These are phyloP conservation scores for Euwallacea fornicatus DNA, from an alignment of 1,140 invertebrate genomes.

Conservation along the genomic window DNA sequence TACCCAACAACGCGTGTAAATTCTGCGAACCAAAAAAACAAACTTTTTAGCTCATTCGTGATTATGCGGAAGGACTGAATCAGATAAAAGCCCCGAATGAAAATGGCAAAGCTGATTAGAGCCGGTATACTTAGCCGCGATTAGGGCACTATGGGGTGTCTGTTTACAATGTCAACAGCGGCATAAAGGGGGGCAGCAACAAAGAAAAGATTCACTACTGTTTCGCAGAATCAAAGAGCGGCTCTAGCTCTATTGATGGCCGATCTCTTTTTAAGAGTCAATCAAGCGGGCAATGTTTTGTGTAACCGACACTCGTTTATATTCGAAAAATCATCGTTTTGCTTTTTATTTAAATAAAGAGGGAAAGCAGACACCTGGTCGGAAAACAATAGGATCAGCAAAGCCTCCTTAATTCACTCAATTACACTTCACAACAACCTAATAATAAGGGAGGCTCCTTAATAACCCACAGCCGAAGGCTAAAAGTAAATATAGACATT, in stretches of 20 bases:
- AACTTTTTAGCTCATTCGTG: neutral
- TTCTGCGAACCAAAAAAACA: neutral
- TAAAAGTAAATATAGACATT: no score
- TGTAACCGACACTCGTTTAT: constrained; percentile 27
- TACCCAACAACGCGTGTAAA: neutral
- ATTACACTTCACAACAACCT: no score
- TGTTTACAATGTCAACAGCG: constrained; percentile 35
- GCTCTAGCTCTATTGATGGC: neutral
- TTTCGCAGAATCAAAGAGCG: constrained; percentile 24
- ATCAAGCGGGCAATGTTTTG: constrained; percentile 22
- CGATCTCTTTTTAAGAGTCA: constrained; percentile 6
- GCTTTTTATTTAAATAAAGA: constrained; percentile 2
- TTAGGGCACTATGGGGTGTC: constrained; percentile 34
- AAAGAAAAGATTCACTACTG: constrained; percentile 30
- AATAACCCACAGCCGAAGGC: no score
- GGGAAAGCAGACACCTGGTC: no score
- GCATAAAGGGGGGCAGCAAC: constrained; percentile 20
- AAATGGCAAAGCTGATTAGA: constrained; percentile 36
- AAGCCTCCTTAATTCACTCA: no score
- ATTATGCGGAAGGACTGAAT: constrained; percentile 19
- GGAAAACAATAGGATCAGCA: no score
- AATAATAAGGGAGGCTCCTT: no score
- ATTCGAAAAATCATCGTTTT: no score
- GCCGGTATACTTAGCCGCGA: constrained; percentile 32
- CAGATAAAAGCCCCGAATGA: constrained; percentile 19